These are phyloP conservation scores for Paragorgia papillata DNA, from an alignment of 92 coral and sea anemone genomes.

Conservation along the genomic window DNA sequence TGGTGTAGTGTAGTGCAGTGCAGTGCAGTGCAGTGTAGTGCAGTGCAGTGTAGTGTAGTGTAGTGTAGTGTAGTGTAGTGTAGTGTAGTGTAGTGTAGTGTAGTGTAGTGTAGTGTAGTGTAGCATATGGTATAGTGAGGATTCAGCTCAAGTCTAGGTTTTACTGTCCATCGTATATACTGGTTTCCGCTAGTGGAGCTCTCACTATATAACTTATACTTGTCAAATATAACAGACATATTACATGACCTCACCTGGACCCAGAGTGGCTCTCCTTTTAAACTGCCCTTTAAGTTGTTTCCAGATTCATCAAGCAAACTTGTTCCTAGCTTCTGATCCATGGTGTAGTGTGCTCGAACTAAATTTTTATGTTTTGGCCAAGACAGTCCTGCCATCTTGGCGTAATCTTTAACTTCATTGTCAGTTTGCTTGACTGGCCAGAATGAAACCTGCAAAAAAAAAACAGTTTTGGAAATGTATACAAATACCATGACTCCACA, in stretches of 20 bases:
- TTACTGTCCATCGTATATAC: no score
- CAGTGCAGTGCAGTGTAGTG: no score
- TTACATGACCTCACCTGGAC: conserved; percentile 66
- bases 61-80: background rate
- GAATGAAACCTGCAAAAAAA: conserved; percentile 66
- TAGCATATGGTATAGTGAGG: background rate
- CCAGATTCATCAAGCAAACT: conserved; percentile 75
- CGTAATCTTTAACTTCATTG: conserved; percentile 75
- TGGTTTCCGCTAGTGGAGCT: no score
- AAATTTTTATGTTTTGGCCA: conserved; percentile 91
- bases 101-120: background rate
- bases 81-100: background rate
- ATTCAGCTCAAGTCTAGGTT: no score
- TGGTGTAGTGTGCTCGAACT: conserved; percentile 84
- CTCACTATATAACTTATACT: no score
- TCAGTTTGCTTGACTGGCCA: conserved; percentile 84
- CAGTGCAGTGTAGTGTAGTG: no score
- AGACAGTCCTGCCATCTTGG: conserved; percentile 86
- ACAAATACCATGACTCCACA: no score
- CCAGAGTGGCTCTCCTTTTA: conserved; percentile 71
- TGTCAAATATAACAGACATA: no score
- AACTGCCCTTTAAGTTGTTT: conserved; percentile 69
- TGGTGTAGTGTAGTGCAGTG: background rate
- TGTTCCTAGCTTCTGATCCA: conserved; percentile 72
- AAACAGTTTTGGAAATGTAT: no score